phyloP scores from a whole-genome alignment of 2,888 invertebrate species.

The Plebejus melissa region DNA sequence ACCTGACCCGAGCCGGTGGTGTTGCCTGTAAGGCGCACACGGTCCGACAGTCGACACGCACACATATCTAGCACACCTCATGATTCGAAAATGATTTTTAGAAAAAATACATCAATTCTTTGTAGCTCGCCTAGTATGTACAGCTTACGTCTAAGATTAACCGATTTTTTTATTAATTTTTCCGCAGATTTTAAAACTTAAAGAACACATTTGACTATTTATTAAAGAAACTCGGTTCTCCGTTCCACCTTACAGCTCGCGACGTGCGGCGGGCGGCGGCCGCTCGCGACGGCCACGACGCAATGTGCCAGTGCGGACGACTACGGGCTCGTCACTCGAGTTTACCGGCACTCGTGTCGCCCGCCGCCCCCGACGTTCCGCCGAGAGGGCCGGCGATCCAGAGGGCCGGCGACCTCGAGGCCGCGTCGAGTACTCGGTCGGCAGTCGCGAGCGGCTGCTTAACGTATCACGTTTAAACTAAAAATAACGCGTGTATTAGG shows the following conservation, averaged over 20 bases:
- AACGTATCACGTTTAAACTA: background rate
- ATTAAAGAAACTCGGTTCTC: constrained; percentile 25
- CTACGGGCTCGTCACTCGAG: background rate
- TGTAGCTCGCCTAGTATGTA: constrained; percentile 45
- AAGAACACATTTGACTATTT: constrained; percentile 57
- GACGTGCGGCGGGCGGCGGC: background rate
- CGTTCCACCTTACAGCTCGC: background rate
- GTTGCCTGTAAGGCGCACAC: background rate
- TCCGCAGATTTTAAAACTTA: constrained; percentile 35
- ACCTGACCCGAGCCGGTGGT: background rate
- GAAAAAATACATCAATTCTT: constrained; percentile 50
- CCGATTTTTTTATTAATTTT: constrained; percentile 23
- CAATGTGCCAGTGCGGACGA: background rate
- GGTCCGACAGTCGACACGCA: constrained; percentile 20
- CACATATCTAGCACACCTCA: constrained; percentile 46
- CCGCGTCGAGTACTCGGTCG: background rate
- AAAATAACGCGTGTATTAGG: background rate
- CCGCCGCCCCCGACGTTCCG: background rate
- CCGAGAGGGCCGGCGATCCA: background rate
- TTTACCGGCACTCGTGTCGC: background rate
- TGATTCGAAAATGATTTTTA: constrained; percentile 47
- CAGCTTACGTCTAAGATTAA: constrained; percentile 46
- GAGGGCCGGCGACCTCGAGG: background rate
- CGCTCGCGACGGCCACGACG: background rate
- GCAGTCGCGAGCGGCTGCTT: background rate